phyloP scores from a whole-genome alignment of 2,888 invertebrate species.

The Tromatobia lineatoria region DNA sequence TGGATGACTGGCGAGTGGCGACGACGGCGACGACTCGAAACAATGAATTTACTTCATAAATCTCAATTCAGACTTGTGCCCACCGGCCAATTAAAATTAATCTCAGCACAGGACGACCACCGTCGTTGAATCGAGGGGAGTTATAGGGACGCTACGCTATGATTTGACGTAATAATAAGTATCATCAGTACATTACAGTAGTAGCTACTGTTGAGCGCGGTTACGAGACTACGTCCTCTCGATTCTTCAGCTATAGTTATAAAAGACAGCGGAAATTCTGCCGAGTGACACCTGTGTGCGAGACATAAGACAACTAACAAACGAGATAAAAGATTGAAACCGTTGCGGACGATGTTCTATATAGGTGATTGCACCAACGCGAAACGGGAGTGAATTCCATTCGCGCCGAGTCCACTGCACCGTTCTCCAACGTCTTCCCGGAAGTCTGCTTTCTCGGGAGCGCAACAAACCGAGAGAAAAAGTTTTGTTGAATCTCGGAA shows the following conservation, averaged over 20 bases:
- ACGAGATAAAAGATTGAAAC: conserved; percentile 33
- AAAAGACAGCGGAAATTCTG: background rate
- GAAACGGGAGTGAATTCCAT: conserved; percentile 63
- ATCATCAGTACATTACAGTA: conserved; percentile 2
- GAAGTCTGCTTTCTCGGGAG: conserved; percentile 72
- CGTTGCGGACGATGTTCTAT: conserved; percentile 35
- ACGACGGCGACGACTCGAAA: conserved; percentile 79
- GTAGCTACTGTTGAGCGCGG: conserved; percentile 7
- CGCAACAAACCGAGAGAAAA: conserved; percentile 66
- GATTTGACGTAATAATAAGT: conserved; percentile 31
- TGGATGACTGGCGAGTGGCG: conserved; percentile 45
- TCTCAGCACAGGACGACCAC: conserved; percentile 78
- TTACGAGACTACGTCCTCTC: background rate
- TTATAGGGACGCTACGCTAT: conserved; percentile 33
- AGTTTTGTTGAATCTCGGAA: no score
- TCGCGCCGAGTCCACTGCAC: conserved; percentile 57
- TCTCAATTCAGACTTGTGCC: conserved; percentile 83
- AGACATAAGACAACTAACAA: background rate
- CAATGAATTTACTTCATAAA: conserved; percentile 85
- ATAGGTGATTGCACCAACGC: conserved; percentile 49
- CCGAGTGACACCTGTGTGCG: background rate
- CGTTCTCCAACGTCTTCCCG: conserved; percentile 64
- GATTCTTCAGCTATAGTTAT: background rate
- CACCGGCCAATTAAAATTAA: conserved; percentile 84
- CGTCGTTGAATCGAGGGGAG: conserved; percentile 69